Conservation (phyloP, 2,888 invertebrate genomes). For the Argyra leucocephala region DNA sequence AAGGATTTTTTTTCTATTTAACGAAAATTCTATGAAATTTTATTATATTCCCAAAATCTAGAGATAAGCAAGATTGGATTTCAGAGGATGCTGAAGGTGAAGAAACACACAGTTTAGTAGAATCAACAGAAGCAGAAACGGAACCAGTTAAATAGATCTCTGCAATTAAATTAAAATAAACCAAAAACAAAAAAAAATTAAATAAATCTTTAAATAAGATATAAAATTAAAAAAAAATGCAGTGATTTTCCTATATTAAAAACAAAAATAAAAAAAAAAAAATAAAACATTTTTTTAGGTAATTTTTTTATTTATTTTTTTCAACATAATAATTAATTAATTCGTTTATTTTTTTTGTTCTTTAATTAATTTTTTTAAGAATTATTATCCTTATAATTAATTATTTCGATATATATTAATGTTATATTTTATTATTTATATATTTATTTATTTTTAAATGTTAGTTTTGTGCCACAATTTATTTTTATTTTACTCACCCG, state of each 20-base stretch:
- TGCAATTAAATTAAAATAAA: background rate
- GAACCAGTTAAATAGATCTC: background rate
- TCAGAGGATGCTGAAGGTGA: background rate
- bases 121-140: constrained; percentile 1
- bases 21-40: background rate
- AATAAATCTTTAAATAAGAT: background rate
- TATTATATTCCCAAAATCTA: background rate
- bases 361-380: no score
- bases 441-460: no score
- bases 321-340: no score
- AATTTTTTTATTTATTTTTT: no score
- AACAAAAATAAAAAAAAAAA: no score
- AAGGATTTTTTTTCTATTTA: background rate
- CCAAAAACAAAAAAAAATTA: background rate
- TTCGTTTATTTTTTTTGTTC: no score
- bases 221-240: background rate
- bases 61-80: background rate
- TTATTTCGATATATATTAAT: no score
- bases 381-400: no score
- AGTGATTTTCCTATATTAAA: constrained; percentile 2
- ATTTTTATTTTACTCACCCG: no score
- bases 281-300: background rate
- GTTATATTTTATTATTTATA: no score
- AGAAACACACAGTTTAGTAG: constrained; percentile 1
- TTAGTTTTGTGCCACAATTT: no score